Evolutionary conservation across 2,113 vertebrate genomes (phyloP), one percentile per base, ranked within the genome.

Genomic region (Mastomys natalensis): DNA sequence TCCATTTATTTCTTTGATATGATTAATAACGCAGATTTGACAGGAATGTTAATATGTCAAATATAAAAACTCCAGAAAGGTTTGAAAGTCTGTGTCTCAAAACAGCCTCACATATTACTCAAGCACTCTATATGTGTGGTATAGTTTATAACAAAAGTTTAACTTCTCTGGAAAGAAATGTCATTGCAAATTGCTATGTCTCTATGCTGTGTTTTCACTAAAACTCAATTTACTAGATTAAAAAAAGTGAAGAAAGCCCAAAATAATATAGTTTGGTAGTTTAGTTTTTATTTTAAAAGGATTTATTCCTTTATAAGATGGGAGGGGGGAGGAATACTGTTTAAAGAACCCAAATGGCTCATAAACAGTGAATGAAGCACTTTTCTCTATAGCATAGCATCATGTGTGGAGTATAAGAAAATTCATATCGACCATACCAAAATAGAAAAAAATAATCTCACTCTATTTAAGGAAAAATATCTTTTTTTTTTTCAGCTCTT

Each of bases 391-490:
- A 95, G 45, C 9, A 70, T 48, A 93, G 84, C 77, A 17, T 51
- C 82, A 87, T 3, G 3, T 31, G 64, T 72, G 29, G 1, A 64
- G 34, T 89, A 82, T 12, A 87, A 77, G 22, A 29, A 37, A 91
- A 94, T 12, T 68, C 5, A 16, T 85, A 51, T 5, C 78, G n/a
- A 91, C 9, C 12, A 48, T 4, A 53, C 17, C 2, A 53, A 87
- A 37, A 29, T 37, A 21, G 45, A 40, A 55, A 12, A 74, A n/a
- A n/a, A 51, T 34, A 74, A 55, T 21, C 34, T 95, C 58, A 70
- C 48, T 96, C 4, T 12, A 53, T 60, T 95, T 91, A 94, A 88
- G 37, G 53, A 24, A 84, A 68, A 78, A 34, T 90, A 91, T 55
- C 26, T 2, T 62, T 7, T 87, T 95, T 22, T 93, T 13, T 64